Conservation (phyloP, 2,888 invertebrate species). For the Diaphora mendica region DNA sequence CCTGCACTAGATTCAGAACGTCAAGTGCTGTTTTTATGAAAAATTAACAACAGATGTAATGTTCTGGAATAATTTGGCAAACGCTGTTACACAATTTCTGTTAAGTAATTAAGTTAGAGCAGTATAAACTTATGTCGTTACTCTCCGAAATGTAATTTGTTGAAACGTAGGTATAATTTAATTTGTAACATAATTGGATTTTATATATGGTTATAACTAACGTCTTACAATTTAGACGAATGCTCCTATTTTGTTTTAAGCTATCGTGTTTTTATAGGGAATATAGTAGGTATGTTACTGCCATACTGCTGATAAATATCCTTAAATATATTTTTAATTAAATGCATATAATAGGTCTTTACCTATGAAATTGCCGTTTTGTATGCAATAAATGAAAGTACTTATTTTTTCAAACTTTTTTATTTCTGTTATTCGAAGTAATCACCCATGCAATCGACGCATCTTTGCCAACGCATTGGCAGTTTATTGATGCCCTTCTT, state of each 20-base stretch:
- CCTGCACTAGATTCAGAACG: background rate
- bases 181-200: conserved; percentile 1
- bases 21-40: background rate
- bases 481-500: no score
- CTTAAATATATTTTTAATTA: no score
- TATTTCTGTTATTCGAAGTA: no score
- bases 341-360: no score
- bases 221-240: background rate
- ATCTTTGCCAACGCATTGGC: no score
- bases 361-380: no score
- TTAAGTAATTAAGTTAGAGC: conserved; percentile 7
- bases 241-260: background rate
- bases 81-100: background rate
- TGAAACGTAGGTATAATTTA: conserved; percentile 4
- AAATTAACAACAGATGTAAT: background rate
- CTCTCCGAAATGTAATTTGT: background rate
- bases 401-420: no score
- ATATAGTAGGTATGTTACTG: no score
- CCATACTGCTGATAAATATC: background rate
- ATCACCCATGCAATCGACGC: no score
- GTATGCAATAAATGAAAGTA: no score
- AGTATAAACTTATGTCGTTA: conserved; percentile 3
- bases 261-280: background rate
- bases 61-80: background rate
- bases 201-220: background rate